Conservation (phyloP, 2,888 invertebrate species). For the Mythimna lalbum region DNA sequence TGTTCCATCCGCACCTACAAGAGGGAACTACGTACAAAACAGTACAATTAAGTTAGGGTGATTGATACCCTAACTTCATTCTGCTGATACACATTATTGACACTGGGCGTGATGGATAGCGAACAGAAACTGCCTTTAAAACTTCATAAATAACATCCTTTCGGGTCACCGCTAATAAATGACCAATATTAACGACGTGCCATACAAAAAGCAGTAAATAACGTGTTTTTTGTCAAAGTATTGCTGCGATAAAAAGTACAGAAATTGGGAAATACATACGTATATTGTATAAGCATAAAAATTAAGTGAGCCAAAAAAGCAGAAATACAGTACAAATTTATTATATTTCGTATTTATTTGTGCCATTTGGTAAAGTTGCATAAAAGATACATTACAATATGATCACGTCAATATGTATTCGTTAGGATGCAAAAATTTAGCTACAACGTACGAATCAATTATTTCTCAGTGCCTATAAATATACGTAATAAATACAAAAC, state of each 20-base stretch:
- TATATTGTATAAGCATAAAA: slow-evolving; percentile 19
- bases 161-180: slow-evolving; percentile 66
- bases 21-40: slow-evolving; percentile 66
- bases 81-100: slow-evolving; percentile 76
- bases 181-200: slow-evolving; percentile 63
- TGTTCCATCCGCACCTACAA: slow-evolving; percentile 31
- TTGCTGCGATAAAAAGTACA: slow-evolving; percentile 43
- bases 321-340: neutral
- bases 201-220: slow-evolving; percentile 54
- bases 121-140: slow-evolving; percentile 75
- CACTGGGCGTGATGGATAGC: slow-evolving; percentile 84
- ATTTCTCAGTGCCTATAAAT: slow-evolving; percentile 26
- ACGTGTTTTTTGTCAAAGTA: slow-evolving; percentile 53
- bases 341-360: neutral
- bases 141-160: slow-evolving; percentile 74
- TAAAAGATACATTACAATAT: neutral
- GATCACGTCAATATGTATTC: neutral
- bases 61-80: slow-evolving; percentile 78
- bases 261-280: slow-evolving; percentile 30
- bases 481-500: slow-evolving; percentile 47
- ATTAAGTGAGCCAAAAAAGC: slow-evolving; percentile 1
- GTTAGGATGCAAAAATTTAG: slow-evolving; percentile 10
- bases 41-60: slow-evolving; percentile 83
- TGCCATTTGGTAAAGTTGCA: neutral
- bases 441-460: slow-evolving; percentile 33